Percentiles rank a stretch among this genome's conserved stretches.
Conservation (phyloP, 1,140 invertebrate genomes). For the Drosophila prosaltans region DNA sequence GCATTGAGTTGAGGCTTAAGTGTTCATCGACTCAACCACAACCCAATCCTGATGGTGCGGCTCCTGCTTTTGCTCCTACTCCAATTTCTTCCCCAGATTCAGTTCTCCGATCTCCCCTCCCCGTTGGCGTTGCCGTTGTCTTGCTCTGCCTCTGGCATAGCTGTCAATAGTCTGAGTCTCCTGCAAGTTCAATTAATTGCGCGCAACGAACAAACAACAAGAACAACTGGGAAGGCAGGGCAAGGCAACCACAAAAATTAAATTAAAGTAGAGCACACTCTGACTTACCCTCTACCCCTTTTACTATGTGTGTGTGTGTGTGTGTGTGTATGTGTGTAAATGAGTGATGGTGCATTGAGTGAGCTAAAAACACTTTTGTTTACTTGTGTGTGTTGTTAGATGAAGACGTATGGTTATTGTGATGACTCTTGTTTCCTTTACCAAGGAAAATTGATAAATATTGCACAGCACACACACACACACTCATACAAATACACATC, state of each 20-base stretch:
- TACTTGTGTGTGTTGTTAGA: conserved; percentile 60
- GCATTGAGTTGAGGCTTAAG: conserved; percentile 78
- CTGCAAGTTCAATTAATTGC: conserved; percentile 82
- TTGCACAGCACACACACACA: conserved; percentile 50
- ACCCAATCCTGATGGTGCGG: conserved; percentile 35
- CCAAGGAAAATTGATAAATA: conserved; percentile 71
- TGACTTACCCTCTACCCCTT: neutral
- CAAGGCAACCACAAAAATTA: conserved; percentile 78
- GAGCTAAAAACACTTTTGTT: conserved; percentile 76
- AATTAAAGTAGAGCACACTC: conserved; percentile 74
- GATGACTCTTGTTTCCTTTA: conserved; percentile 67
- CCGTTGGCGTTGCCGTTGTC: neutral
- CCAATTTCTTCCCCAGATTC: neutral
- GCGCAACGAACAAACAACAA: conserved; percentile 73
- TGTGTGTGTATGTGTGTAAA: conserved; percentile 51
- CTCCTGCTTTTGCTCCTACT: neutral
- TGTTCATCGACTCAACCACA: conserved; percentile 80
- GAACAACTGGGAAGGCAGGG: conserved; percentile 26
- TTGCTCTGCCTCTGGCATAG: conserved; percentile 26
- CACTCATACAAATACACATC: neutral
- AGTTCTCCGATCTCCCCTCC: too few species aligned
- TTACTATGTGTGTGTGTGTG: conserved; percentile 12
- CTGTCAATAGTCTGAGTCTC: conserved; percentile 72
- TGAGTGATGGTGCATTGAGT: conserved; percentile 76
- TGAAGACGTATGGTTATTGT: conserved; percentile 80